A percentile compares a stretch with the other conserved stretches of the same genome.
These are phyloP conservation scores for Drosophila navojoa DNA, from an alignment of 1,140 invertebrate species.

Conservation along the genomic window DNA sequence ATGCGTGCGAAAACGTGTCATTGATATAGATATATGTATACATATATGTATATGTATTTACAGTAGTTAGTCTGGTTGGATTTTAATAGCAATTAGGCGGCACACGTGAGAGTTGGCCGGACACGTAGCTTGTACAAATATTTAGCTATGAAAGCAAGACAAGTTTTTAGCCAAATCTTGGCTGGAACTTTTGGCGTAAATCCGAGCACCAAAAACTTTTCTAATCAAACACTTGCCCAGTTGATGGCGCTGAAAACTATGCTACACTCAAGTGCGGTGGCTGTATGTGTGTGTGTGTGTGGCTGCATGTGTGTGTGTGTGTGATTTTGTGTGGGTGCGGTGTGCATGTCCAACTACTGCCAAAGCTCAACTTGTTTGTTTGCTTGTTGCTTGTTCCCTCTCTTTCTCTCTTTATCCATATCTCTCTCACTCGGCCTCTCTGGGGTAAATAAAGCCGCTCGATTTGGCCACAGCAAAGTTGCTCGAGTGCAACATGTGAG, in stretches of 20 bases:
- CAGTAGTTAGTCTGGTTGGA: background rate
- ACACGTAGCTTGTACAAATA: conserved; percentile 49
- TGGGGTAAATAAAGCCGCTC: conserved; percentile 66
- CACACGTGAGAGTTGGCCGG: conserved; percentile 12
- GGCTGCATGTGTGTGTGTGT: conserved; percentile 8
- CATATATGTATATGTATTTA: no score
- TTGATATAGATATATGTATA: no score
- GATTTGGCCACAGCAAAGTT: conserved; percentile 67
- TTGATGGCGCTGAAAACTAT: conserved; percentile 41
- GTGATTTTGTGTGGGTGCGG: conserved; percentile 8
- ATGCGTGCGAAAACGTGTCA: background rate
- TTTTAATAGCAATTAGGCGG: conserved; percentile 50
- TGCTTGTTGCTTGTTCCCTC: conserved; percentile 48
- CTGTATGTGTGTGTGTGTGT: background rate
- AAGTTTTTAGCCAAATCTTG: conserved; percentile 56
- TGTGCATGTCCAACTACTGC: conserved; percentile 19
- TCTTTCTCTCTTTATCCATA: background rate
- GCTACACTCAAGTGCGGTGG: conserved; percentile 8
- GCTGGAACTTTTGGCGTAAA: conserved; percentile 53
- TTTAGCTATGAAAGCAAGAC: conserved; percentile 36
- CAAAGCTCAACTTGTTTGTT: conserved; percentile 71
- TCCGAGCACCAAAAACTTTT: conserved; percentile 49
- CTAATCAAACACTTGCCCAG: conserved; percentile 75
- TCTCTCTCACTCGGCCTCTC: background rate
- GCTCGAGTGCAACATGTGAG: conserved; percentile 59